Base-by-base conservation (phyloP, 2,797 vertebrate genomes). In the Hozukius guyotensis region DNA sequence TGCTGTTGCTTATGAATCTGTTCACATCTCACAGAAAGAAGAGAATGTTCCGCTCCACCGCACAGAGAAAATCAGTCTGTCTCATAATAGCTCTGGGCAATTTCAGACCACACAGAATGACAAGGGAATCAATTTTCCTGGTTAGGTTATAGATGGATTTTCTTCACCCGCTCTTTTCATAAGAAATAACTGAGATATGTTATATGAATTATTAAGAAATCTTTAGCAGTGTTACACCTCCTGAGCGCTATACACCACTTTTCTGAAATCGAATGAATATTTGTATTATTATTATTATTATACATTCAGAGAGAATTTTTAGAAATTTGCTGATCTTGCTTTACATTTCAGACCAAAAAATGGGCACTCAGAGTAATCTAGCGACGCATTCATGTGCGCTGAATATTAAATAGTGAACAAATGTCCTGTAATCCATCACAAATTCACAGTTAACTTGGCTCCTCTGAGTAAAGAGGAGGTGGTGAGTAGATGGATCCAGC, bases 121-220 rank as follows among this genome's bases (percentile, higher is more conserved):
- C 93, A 92, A 94, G 92, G 90, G 94, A 96, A 95, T 95, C 95
- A 93, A 94, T 95, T 94, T 93, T 86, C 90, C 92, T 92, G 93
- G 92, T 94, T 95, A 94, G 92, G 92, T 94, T 95, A 93, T 89
- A 91, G 92, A 95, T 95, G 91, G 93, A 93, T 93, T 94, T 91
- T 90, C 76, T 80, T 83, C 32, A 7, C 73, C 67, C 18, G 36
- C 52, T 79, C 80, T 87, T 93, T 86, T 89, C 76, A 88, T 87
- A 76, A 84, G 84, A 90, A 93, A 91, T 92, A 91, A 90, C 82
- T 90, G 84, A 86, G 82, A 92, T 87, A 84, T 88, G 80, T 88
- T 89, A 78, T 71, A 89, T 91, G 78, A 93, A 91, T 94, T 92
- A 94, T 93, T 89, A 90, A 92, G 85, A 88, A 89, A 86, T 87